These are phyloP conservation scores for Parambassis ranga DNA, from an alignment of 2,797 vertebrate genomes.

Conservation along the genomic window DNA sequence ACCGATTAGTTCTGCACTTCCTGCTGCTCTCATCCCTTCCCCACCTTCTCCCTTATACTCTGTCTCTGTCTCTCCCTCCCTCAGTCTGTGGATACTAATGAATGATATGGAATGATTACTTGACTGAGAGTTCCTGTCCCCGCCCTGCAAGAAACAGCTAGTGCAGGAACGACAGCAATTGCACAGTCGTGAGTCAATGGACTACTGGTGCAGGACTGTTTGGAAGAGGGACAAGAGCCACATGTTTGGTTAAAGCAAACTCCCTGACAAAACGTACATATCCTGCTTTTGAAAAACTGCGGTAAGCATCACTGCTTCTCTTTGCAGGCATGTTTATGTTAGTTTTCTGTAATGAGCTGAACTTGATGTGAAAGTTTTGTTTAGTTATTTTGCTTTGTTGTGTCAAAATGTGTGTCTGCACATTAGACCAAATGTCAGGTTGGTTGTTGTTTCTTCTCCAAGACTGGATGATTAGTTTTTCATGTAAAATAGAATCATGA, in stretches of 20 bases:
- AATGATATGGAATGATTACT: conserved; percentile 64
- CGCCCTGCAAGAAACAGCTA: conserved; percentile 44
- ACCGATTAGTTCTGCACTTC: conserved; percentile 25
- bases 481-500: not conserved
- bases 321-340: not conserved
- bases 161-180: conserved; percentile 19
- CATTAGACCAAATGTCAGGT: not conserved
- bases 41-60: conserved; percentile 15
- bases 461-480: not conserved
- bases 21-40: not conserved
- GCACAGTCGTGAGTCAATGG: conserved; percentile 35
- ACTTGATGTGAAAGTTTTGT: not conserved
- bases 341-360: not conserved
- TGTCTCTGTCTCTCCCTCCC: conserved; percentile 25
- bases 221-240: not conserved
- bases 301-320: conserved; percentile 44
- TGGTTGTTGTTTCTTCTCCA: not conserved
- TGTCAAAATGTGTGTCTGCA: not conserved
- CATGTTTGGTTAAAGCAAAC: not conserved
- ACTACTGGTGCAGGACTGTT: conserved; percentile 10
- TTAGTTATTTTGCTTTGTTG: not conserved
- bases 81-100: conserved; percentile 46
- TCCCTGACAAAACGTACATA: not conserved
- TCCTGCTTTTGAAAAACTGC: not conserved
- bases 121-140: conserved; percentile 51